Base-by-base conservation (phyloP, 2,113 vertebrate genomes). In the Sinocyclocheilus grahami region DNA sequence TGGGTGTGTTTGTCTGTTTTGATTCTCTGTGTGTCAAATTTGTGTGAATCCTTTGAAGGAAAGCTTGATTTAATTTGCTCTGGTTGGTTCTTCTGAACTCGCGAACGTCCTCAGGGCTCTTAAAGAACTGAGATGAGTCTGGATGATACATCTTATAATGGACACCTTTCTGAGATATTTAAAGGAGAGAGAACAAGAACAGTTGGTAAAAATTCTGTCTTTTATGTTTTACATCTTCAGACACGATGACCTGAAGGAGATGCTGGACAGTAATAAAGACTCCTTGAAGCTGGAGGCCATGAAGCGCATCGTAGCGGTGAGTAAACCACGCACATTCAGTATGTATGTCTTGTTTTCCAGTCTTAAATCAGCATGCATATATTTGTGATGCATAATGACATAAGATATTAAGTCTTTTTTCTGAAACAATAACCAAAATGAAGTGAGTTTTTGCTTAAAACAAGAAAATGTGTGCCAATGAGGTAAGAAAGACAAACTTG, bases 191-290 rank as follows among this genome's bases (percentile, higher is more conserved):
- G 51, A 78, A 78, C 13, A 1, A 55, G 48, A 62, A n/a, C 20
- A 20, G 6, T 53, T 82, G 30, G 20, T 83, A 13, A 12, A 65
- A 30, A 7, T n/a, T 67, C 0, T 77, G 51, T 58, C 30, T 27
- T 27, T 82, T 18, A 79, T 77, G 22, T n/a, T 30, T 27, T 55
- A 65, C 71, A 48, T 86, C 78, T 55, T 27, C 87, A 99, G 98
- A 92, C 98, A 99, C 0, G 98, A 99, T 82, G 98, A 99, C 94
- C 92, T 99, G 90, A 99, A 99, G 91, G 98, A 99, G 92, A 99
- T 99, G 98, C 91, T 99, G 30, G 98, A 99, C 87, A 98, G 97
- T 93, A 99, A 99, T 94, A 99, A 99, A 90, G 98, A 99, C 89
- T 99, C 98, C 0, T 95, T 99, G 89, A 99, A 99, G 93, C 95